Conservation (phyloP, 2,888 invertebrate species). For the Drosophila ezoana region DNA sequence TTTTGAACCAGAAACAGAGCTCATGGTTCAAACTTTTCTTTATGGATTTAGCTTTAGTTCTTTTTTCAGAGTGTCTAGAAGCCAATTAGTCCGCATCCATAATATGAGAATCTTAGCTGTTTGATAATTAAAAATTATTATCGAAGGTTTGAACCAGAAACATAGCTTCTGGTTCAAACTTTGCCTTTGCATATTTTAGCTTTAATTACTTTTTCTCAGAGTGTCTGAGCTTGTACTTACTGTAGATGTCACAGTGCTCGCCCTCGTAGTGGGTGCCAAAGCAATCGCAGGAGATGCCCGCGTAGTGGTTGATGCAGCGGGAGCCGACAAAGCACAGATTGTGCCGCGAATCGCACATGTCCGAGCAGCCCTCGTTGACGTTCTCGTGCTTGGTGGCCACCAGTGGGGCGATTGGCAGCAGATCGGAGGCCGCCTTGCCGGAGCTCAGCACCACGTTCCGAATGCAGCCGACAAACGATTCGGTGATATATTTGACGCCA, state of each 20-base stretch:
- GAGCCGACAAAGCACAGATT: constrained; percentile 95
- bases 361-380: constrained; percentile 94
- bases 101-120: no score
- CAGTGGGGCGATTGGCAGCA: constrained; percentile 92
- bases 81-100: no score
- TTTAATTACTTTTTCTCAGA: no score
- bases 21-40: no score
- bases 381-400: constrained; percentile 95
- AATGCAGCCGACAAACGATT: constrained; percentile 96
- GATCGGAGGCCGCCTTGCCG: constrained; percentile 93
- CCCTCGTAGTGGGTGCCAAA: constrained; percentile 97
- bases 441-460: constrained; percentile 94
- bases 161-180: no score
- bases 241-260: constrained; percentile 95
- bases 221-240: constrained; percentile 86
- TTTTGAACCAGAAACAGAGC: no score
- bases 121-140: no score
- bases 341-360: constrained; percentile 92
- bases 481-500: constrained; percentile 96
- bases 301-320: constrained; percentile 96
- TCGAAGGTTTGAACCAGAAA: no score
- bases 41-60: no score
- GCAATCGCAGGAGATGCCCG: constrained; percentile 95
- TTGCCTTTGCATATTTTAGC: no score
- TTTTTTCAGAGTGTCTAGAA: no score